These are phyloP conservation scores for Centroberyx gerrardi DNA, from an alignment of 2,797 vertebrate genomes.

Conservation along the genomic window DNA sequence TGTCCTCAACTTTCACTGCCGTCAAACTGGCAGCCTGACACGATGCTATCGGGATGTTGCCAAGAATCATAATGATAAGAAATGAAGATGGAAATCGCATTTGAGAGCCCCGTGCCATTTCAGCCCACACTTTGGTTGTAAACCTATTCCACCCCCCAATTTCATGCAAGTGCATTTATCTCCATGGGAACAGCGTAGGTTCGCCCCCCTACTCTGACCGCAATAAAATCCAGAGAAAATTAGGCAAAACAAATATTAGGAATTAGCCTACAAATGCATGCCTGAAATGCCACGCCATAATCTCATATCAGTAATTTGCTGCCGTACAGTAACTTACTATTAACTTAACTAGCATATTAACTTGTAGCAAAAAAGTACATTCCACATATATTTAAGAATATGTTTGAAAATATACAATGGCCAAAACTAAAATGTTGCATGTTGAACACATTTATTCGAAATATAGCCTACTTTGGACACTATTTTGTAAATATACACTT, in stretches of 20 bases:
- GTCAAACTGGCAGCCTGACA: neutral
- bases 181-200: slow-evolving; percentile 21
- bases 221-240: neutral
- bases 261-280: neutral
- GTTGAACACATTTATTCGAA: too few relatives aligned
- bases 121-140: neutral
- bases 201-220: slow-evolving; percentile 5
- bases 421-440: too few relatives aligned
- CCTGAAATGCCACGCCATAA: neutral
- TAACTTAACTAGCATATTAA: too few relatives aligned
- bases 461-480: too few relatives aligned
- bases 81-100: too few relatives aligned
- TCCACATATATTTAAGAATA: too few relatives aligned
- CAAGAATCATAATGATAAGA: too few relatives aligned
- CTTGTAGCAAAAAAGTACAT: too few relatives aligned
- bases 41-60: too few relatives aligned
- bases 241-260: neutral
- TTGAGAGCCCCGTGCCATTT: neutral
- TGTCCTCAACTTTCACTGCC: slow-evolving; percentile 30
- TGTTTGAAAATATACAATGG: too few relatives aligned
- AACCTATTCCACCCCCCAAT: neutral
- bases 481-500: too few relatives aligned
- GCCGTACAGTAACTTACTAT: too few relatives aligned
- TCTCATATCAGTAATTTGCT: neutral
- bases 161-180: neutral